phyloP scores from a whole-genome alignment of 2,888 invertebrate species.

The Philaethria dido region DNA sequence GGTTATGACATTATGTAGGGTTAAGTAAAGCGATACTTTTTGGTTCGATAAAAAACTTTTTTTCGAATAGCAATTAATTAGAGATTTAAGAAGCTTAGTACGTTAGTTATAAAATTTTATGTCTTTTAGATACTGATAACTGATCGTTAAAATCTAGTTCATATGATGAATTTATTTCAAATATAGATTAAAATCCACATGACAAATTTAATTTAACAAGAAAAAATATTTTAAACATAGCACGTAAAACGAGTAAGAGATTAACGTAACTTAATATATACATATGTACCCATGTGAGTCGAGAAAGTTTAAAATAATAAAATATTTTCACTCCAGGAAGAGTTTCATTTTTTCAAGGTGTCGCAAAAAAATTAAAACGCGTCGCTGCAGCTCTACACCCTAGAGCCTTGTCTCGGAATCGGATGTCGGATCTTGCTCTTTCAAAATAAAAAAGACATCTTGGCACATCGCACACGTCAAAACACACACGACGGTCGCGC shows the following conservation, averaged over 20 bases:
- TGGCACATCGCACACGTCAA: constrained; percentile 46
- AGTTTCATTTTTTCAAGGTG: constrained; percentile 7
- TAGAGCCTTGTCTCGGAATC: constrained; percentile 14
- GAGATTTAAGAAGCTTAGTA: too few species aligned
- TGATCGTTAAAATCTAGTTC: background rate
- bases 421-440: constrained; percentile 26
- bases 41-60: too few species aligned
- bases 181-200: too few species aligned
- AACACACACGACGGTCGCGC: constrained; percentile 43
- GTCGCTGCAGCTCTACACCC: constrained; percentile 10
- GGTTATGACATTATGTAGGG: background rate
- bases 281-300: background rate
- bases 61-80: too few species aligned
- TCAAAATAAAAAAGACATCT: constrained; percentile 42
- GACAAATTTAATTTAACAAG: too few species aligned
- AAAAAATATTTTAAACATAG: background rate
- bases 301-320: constrained; percentile 1
- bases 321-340: constrained; percentile 8
- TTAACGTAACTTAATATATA: background rate
- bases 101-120: background rate
- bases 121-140: background rate
- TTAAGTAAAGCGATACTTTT: background rate
- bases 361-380: constrained; percentile 19
- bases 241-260: constrained; percentile 1
- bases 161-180: background rate